Conservation (phyloP, 2,113 vertebrate genomes). For the Micronisus gabar region DNA sequence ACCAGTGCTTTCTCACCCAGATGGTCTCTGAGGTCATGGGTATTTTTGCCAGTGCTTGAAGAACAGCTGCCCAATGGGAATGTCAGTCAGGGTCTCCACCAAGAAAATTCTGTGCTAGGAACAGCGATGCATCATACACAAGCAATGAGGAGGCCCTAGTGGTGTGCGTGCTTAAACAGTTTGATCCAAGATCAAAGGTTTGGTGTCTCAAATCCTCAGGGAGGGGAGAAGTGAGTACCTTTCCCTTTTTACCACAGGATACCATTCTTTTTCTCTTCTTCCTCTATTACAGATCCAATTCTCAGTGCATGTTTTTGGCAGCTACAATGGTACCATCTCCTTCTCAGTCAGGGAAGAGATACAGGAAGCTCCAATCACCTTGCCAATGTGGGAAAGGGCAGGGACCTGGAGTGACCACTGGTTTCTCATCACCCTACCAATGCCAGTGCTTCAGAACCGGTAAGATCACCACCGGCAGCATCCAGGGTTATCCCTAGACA, state of each 20-base stretch:
- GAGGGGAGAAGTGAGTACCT: background rate
- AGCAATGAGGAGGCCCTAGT: background rate
- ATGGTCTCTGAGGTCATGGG: background rate
- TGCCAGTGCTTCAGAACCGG: constrained; percentile 76
- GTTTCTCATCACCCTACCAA: constrained; percentile 78
- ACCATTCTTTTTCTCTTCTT: background rate
- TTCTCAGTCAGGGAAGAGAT: constrained; percentile 75
- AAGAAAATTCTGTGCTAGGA: background rate
- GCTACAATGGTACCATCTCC: constrained; percentile 82
- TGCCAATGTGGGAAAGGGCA: constrained; percentile 76
- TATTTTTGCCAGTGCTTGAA: background rate
- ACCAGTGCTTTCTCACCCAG: background rate
- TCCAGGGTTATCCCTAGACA: background rate
- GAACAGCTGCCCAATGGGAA: background rate
- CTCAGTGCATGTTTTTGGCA: constrained; percentile 79
- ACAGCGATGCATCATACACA: background rate
- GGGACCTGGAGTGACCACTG: constrained; percentile 77
- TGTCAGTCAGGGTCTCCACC: background rate
- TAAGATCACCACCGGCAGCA: constrained; percentile 20
- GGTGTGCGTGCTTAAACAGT: background rate
- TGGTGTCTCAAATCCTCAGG: background rate
- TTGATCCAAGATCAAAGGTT: background rate
- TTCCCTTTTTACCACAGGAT: background rate
- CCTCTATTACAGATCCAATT: constrained; percentile 77
- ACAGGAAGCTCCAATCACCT: background rate